Conservation (phyloP, 2,113 vertebrate genomes). For the Myanophis thanlyinensis region DNA sequence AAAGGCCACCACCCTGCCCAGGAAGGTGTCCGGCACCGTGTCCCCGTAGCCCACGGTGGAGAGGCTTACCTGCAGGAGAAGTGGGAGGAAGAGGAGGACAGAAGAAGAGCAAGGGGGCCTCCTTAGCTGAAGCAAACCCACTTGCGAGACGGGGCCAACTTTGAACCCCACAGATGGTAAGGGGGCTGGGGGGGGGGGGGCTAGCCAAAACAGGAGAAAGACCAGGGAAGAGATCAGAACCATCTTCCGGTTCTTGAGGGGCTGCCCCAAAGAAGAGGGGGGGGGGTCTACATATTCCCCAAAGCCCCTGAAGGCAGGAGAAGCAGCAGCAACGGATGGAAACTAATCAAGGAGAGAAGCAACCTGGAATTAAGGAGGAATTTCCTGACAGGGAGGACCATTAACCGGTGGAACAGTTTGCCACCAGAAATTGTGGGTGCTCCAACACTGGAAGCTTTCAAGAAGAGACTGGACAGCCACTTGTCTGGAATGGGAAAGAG, state of each 20-base stretch:
- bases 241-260: background rate
- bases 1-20: conserved; percentile 83
- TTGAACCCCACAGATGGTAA: rapidly evolving
- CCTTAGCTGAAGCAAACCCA: background rate
- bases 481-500: too few relatives aligned
- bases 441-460: too few relatives aligned
- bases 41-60: conserved; percentile 91
- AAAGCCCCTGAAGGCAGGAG: background rate
- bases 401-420: too few relatives aligned
- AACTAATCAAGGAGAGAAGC: background rate
- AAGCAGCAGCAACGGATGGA: background rate
- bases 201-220: too few relatives aligned
- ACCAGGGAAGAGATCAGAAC: rapidly evolving
- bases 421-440: too few relatives aligned
- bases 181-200: too few relatives aligned
- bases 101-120: background rate
- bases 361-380: too few relatives aligned
- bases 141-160: too few relatives aligned
- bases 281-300: too few relatives aligned
- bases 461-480: too few relatives aligned
- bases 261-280: too few relatives aligned
- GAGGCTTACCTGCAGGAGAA: conserved; percentile 83
- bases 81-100: background rate
- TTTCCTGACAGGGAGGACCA: too few relatives aligned
- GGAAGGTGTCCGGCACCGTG: conserved; percentile 79